Conservation (phyloP, 2,113 vertebrate genomes). For the Danio rerio region DNA sequence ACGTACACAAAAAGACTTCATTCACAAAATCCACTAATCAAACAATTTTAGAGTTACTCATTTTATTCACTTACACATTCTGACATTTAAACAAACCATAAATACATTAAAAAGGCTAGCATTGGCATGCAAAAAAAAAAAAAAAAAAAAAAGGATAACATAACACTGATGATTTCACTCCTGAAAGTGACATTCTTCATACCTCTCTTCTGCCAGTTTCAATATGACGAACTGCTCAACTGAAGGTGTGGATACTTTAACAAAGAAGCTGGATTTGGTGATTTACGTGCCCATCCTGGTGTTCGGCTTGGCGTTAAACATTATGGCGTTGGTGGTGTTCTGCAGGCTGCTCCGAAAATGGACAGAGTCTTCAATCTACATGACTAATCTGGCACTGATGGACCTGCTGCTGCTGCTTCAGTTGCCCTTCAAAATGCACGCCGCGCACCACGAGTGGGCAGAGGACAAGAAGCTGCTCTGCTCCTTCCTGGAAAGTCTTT, state of each 20-base stretch:
- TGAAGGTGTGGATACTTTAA: slow-evolving; percentile 60
- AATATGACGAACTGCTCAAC: slow-evolving; percentile 64
- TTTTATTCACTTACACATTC: neutral
- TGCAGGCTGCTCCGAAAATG: slow-evolving; percentile 77
- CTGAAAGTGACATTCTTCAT: neutral
- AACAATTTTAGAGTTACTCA: neutral
- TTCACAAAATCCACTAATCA: neutral
- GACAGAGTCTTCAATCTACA: slow-evolving; percentile 84
- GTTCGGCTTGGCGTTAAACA: slow-evolving; percentile 80
- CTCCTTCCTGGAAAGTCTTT: slow-evolving; percentile 79
- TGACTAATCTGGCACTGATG: slow-evolving; percentile 85
- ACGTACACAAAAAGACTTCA: neutral
- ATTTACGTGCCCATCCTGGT: slow-evolving; percentile 86
- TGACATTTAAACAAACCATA: neutral
- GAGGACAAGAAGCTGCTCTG: slow-evolving; percentile 66
- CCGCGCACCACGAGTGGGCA: slow-evolving; percentile 46
- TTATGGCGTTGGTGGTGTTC: slow-evolving; percentile 78
- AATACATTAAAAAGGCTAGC: no score
- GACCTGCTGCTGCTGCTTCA: slow-evolving; percentile 86
- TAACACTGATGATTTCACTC: neutral
- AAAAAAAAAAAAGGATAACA: neutral
- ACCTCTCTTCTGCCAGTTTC: slow-evolving; percentile 21
- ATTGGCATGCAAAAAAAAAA: neutral
- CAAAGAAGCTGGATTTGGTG: slow-evolving; percentile 66
- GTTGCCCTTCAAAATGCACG: slow-evolving; percentile 82